Conservation (phyloP, 2,888 invertebrate species). For the Rhaphigaster nebulosa region DNA sequence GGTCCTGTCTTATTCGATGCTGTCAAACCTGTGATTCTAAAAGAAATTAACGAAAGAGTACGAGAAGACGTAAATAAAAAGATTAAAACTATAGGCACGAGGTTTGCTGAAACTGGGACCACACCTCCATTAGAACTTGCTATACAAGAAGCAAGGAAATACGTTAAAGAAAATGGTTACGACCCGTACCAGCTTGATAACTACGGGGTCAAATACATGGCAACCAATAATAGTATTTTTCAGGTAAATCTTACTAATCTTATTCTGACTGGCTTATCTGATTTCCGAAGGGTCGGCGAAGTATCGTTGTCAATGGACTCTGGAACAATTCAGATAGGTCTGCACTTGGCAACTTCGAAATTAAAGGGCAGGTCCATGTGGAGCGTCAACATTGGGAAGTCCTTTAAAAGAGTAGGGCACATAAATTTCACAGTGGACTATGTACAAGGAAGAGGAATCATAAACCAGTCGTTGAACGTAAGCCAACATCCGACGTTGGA, state of each 20-base stretch:
- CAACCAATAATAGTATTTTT: conserved; percentile 62
- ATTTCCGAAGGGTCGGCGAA: conserved; percentile 85
- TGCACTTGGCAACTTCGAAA: conserved; percentile 85
- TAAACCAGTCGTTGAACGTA: conserved; percentile 84
- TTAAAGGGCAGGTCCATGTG: conserved; percentile 83
- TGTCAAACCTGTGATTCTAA: conserved; percentile 86
- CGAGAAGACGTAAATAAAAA: conserved; percentile 81
- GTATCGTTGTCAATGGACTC: conserved; percentile 81
- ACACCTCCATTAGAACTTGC: conserved; percentile 73
- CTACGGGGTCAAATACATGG: conserved; percentile 62
- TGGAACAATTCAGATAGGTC: conserved; percentile 76
- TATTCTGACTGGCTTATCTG: conserved; percentile 79
- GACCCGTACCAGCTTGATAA: conserved; percentile 77
- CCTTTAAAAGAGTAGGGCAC: conserved; percentile 78
- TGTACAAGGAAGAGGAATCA: conserved; percentile 74
- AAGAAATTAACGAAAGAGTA: conserved; percentile 82
- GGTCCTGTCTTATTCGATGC: conserved; percentile 87
- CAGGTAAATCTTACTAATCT: conserved; percentile 64
- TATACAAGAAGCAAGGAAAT: conserved; percentile 79
- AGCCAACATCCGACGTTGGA: conserved; percentile 80
- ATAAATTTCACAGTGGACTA: conserved; percentile 84
- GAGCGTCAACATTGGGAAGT: conserved; percentile 78
- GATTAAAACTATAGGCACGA: conserved; percentile 78
- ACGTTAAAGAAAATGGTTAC: conserved; percentile 75
- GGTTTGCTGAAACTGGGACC: conserved; percentile 79